Conservation (phyloP, 1,140 invertebrate genomes). For the Drosophila cardini region DNA sequence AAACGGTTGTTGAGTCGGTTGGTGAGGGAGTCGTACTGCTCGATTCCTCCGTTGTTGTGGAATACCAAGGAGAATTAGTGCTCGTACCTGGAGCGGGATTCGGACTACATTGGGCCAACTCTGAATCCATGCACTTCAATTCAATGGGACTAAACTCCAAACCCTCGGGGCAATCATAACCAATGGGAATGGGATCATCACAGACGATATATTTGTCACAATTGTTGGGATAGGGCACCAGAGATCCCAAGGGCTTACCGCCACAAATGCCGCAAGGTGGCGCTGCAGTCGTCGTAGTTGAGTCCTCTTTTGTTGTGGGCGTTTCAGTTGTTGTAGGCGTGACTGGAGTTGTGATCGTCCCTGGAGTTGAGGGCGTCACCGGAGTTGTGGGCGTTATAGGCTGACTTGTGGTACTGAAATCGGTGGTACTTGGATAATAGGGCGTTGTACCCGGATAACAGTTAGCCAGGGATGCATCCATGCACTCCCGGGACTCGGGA, state of each 20-base stretch:
- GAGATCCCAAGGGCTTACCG: slow-evolving; percentile 36
- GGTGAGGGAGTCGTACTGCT: slow-evolving; percentile 17
- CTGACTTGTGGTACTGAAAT: slow-evolving; percentile 11
- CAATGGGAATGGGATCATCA: slow-evolving; percentile 63
- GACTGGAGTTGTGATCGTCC: neutral
- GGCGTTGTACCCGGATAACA: slow-evolving; percentile 40
- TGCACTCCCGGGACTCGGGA: slow-evolving; percentile 35
- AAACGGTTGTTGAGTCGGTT: neutral
- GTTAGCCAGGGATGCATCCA: slow-evolving; percentile 60
- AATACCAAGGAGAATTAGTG: neutral
- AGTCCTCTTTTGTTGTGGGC: slow-evolving; percentile 16
- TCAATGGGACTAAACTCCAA: slow-evolving; percentile 69
- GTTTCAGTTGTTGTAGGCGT: slow-evolving; percentile 16
- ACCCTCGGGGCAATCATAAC: slow-evolving; percentile 56
- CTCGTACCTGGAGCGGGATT: slow-evolving; percentile 21
- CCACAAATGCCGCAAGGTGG: slow-evolving; percentile 57
- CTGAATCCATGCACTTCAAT: slow-evolving; percentile 58
- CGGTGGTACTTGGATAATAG: slow-evolving; percentile 14
- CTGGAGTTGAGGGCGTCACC: slow-evolving; percentile 27
- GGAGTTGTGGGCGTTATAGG: slow-evolving; percentile 6
- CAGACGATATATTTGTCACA: slow-evolving; percentile 72
- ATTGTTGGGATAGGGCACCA: slow-evolving; percentile 68
- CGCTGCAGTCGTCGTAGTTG: slow-evolving; percentile 25
- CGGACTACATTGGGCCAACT: slow-evolving; percentile 57
- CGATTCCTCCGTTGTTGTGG: neutral